These are phyloP conservation scores for Gallinago nigripennis DNA, from an alignment of 2,797 vertebrate species.

Conservation along the genomic window DNA sequence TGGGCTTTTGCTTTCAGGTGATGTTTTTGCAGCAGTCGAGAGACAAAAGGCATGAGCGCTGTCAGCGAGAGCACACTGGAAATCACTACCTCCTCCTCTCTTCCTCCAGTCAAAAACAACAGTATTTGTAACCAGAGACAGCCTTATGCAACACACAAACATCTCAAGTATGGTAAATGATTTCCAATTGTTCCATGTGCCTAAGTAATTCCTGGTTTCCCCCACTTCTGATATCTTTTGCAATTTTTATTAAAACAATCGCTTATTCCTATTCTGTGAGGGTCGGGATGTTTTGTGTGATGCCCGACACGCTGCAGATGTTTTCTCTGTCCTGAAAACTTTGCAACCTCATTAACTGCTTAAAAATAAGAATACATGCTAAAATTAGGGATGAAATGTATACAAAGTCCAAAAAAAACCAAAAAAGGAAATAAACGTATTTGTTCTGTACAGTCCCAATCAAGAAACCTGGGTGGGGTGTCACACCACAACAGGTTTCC, in stretches of 20 bases:
- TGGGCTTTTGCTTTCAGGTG: neutral
- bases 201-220: conserved; percentile 31
- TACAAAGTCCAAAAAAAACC: neutral
- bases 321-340: neutral
- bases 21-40: neutral
- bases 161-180: conserved; percentile 48
- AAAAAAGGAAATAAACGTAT: neutral
- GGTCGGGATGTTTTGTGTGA: neutral
- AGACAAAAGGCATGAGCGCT: neutral
- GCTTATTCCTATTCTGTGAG: neutral
- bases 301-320: neutral
- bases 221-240: conserved; percentile 2
- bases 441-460: neutral
- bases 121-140: conserved; percentile 61
- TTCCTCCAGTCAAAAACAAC: conserved; percentile 47
- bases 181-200: conserved; percentile 48
- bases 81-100: conserved; percentile 24
- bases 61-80: neutral
- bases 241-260: conserved; percentile 31
- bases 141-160: conserved; percentile 39
- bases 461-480: neutral
- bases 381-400: neutral
- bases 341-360: neutral
- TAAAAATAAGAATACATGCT: neutral
- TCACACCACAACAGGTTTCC: neutral